Evolutionary conservation across 2,888 invertebrate species (phyloP).

Genomic region (Meandrusa payeni): DNA sequence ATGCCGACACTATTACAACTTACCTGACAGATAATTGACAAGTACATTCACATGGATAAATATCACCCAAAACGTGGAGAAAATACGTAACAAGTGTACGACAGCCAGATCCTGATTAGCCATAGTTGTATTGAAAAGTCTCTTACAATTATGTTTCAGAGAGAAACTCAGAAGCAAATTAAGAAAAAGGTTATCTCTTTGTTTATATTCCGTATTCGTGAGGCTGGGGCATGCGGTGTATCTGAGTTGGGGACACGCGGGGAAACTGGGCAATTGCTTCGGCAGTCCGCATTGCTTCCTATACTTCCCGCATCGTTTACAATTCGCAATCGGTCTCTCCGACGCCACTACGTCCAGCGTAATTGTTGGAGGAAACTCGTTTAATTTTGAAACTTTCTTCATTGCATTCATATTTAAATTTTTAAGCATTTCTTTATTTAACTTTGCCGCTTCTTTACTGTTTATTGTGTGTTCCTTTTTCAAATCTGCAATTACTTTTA

Average conservation of each 20-base stretch:
- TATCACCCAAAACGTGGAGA: slow-evolving; percentile 85
- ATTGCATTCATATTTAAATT: slow-evolving; percentile 44
- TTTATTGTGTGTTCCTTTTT: slow-evolving; percentile 30
- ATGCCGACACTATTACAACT: too few species aligned
- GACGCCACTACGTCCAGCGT: slow-evolving; percentile 62
- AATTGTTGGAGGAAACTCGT: slow-evolving; percentile 54
- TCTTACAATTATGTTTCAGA: slow-evolving; percentile 58
- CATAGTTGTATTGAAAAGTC: slow-evolving; percentile 66
- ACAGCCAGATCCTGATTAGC: slow-evolving; percentile 75
- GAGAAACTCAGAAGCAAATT: slow-evolving; percentile 66
- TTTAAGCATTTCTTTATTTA: slow-evolving; percentile 39
- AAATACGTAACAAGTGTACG: slow-evolving; percentile 82
- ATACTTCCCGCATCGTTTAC: slow-evolving; percentile 66
- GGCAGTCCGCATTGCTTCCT: slow-evolving; percentile 58
- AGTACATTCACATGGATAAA: slow-evolving; percentile 82
- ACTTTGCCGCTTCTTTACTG: slow-evolving; percentile 35
- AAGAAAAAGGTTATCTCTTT: slow-evolving; percentile 44
- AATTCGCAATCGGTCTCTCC: slow-evolving; percentile 55
- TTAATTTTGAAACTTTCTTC: slow-evolving; percentile 44
- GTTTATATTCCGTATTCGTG: slow-evolving; percentile 47
- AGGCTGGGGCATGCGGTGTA: slow-evolving; percentile 58
- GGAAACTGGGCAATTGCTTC: slow-evolving; percentile 38
- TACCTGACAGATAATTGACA: slow-evolving; percentile 83
- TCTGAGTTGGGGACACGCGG: slow-evolving; percentile 54
- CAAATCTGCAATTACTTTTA: slow-evolving; percentile 26